A percentile compares a stretch with the other conserved stretches of the same genome.
phyloP scores from a whole-genome alignment of 2,797 vertebrate species.

The Gallirallus australis region DNA sequence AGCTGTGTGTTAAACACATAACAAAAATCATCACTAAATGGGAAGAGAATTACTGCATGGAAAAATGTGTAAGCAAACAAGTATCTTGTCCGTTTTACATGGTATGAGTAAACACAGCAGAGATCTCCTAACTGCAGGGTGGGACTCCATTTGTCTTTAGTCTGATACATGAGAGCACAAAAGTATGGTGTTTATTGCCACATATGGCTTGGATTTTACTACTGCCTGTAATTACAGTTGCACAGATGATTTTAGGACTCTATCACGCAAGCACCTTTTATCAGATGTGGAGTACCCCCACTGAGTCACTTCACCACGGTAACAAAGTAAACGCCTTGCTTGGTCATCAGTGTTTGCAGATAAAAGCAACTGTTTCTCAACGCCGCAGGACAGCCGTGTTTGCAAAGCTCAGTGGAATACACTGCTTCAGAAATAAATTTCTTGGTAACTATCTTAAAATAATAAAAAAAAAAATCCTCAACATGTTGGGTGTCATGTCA shows the following conservation, averaged over 20 bases:
- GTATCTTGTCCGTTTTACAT: constrained; percentile 42
- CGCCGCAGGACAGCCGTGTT: constrained; percentile 10
- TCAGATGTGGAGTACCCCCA: constrained; percentile 8
- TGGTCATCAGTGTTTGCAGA: neutral
- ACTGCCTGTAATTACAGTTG: constrained; percentile 43
- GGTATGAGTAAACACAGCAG: constrained; percentile 45
- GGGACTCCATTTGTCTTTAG: constrained; percentile 55
- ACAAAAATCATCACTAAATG: constrained; percentile 26
- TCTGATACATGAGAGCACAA: constrained; percentile 43
- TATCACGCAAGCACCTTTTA: neutral
- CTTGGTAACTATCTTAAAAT: constrained; percentile 51
- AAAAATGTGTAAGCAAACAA: constrained; percentile 15
- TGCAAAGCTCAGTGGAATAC: constrained; percentile 31
- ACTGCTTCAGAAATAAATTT: constrained; percentile 39
- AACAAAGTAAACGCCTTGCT: neutral
- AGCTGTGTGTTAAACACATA: constrained; percentile 80
- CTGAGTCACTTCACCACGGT: neutral
- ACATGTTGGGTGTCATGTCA: constrained; percentile 62
- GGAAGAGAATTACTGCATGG: neutral
- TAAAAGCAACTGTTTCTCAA: constrained; percentile 24
- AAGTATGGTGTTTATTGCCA: constrained; percentile 65
- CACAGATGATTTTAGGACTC: constrained; percentile 36
- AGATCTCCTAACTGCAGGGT: constrained; percentile 38
- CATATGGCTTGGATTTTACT: constrained; percentile 59
- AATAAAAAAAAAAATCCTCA: constrained; percentile 63